phyloP scores from a whole-genome alignment of 2,797 vertebrate genomes.

The Anguilla megastoma region DNA sequence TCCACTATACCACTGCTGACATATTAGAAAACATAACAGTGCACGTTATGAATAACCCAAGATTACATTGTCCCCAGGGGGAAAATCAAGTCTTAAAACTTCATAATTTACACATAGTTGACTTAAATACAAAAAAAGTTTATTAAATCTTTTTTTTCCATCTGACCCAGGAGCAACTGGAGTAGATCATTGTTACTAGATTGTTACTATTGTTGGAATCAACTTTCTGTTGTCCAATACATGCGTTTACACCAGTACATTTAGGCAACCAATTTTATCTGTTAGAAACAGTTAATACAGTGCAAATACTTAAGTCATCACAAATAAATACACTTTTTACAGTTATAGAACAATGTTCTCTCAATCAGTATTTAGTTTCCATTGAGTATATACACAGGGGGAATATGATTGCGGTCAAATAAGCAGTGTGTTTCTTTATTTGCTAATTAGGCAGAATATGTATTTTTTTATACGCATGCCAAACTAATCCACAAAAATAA shows the following conservation, averaged over 20 bases:
- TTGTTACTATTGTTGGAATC: neutral
- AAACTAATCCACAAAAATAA: neutral
- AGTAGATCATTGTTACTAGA: neutral
- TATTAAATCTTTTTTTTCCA: constrained; percentile 52
- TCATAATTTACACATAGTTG: constrained; percentile 55
- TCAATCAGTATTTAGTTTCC: neutral
- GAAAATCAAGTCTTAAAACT: constrained; percentile 19
- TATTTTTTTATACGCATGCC: neutral
- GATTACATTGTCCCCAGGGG: neutral
- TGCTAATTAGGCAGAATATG: neutral
- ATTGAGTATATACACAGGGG: neutral
- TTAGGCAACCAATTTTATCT: neutral
- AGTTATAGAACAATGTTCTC: neutral
- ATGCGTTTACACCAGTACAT: neutral
- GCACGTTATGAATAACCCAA: neutral
- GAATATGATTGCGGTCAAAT: neutral
- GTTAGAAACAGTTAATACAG: neutral
- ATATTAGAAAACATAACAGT: neutral
- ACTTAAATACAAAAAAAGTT: constrained; percentile 50
- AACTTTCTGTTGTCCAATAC: neutral
- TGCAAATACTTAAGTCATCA: neutral
- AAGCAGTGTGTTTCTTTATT: neutral
- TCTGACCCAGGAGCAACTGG: constrained; percentile 42
- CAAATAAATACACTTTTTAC: neutral
- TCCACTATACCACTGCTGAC: neutral